Conservation (phyloP, 2,888 invertebrate species). For the Andrena trimmerana region DNA sequence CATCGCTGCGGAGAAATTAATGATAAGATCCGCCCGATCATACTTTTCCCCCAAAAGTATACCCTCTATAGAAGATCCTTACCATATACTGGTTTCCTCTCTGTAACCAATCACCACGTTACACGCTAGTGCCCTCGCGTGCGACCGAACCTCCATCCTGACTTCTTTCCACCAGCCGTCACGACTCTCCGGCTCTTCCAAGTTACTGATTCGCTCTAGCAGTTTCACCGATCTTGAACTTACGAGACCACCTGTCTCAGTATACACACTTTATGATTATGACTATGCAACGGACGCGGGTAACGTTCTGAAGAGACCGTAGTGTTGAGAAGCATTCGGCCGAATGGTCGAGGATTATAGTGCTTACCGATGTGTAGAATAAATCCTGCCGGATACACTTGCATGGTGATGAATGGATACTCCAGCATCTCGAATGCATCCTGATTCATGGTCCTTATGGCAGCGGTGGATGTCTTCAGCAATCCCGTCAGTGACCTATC, state of each 20-base stretch:
- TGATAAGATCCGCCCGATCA: background rate
- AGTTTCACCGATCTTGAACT: slow-evolving; percentile 94
- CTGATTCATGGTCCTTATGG: slow-evolving; percentile 89
- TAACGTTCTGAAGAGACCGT: background rate
- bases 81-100: slow-evolving; percentile 98
- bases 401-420: slow-evolving; percentile 97
- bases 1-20: slow-evolving; percentile 89
- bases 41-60: background rate
- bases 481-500: slow-evolving; percentile 88
- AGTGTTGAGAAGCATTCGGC: background rate
- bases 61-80: slow-evolving; percentile 74
- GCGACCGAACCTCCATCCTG: slow-evolving; percentile 97
- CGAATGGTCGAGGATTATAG: background rate
- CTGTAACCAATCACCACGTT: slow-evolving; percentile 97
- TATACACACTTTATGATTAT: slow-evolving; percentile 21
- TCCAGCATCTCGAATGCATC: slow-evolving; percentile 96
- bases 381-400: slow-evolving; percentile 95
- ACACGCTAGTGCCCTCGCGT: slow-evolving; percentile 96
- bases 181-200: slow-evolving; percentile 95
- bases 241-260: slow-evolving; percentile 90
- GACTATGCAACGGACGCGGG: background rate
- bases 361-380: slow-evolving; percentile 94
- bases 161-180: slow-evolving; percentile 99
- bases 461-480: slow-evolving; percentile 86
- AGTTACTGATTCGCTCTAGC: slow-evolving; percentile 92